These are phyloP conservation scores for Deroplatys truncata DNA, from an alignment of 2,888 invertebrate species.

Conservation along the genomic window DNA sequence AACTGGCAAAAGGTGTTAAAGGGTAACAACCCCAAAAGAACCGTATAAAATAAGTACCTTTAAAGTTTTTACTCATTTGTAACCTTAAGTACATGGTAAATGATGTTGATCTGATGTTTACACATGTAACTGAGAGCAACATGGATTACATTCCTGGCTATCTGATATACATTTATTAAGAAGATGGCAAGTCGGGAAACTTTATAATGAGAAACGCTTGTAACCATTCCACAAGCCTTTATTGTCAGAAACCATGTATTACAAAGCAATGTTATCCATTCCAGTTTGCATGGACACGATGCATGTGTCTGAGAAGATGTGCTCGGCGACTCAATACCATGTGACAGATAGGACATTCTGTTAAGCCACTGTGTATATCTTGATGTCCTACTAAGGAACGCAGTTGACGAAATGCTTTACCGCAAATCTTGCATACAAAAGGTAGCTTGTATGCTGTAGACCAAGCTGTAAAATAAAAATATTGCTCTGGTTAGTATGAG, in stretches of 20 bases:
- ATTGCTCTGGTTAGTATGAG: background rate
- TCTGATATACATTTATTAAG: too few species aligned
- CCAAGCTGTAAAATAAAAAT: background rate
- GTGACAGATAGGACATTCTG: background rate
- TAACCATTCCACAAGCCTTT: too few species aligned
- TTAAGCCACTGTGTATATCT: background rate
- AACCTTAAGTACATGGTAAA: too few species aligned
- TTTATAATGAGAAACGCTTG: background rate
- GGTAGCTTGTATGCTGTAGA: background rate
- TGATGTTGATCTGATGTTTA: too few species aligned
- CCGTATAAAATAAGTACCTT: too few species aligned
- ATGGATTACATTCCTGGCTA: too few species aligned
- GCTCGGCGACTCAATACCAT: background rate
- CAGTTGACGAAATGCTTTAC: background rate
- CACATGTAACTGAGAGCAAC: too few species aligned
- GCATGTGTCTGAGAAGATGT: background rate
- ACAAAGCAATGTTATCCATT: background rate
- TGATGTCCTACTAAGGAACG: background rate
- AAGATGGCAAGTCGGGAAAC: background rate
- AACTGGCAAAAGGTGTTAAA: too few species aligned
- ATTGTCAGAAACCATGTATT: background rate
- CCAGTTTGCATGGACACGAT: background rate
- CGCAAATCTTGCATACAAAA: background rate
- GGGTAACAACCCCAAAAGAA: too few species aligned
- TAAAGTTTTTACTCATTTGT: too few species aligned